These are phyloP conservation scores for Temnothorax rugatulus DNA, from an alignment of 2,888 invertebrate genomes.

Conservation along the genomic window DNA sequence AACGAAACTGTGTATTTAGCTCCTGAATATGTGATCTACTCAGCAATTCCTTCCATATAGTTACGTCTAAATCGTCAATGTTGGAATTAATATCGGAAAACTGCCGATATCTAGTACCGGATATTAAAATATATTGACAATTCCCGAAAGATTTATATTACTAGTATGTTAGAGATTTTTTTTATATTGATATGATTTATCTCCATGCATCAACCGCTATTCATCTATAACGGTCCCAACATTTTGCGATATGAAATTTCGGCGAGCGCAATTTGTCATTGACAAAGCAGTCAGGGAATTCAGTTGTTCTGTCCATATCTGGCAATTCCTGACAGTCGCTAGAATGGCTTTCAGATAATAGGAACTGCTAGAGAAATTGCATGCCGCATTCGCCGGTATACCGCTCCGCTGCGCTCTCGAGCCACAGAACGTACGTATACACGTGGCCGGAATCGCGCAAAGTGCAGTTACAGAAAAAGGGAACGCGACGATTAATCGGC, in stretches of 20 bases:
- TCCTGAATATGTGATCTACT: background rate
- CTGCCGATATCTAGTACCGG: slow-evolving; percentile 18
- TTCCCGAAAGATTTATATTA: slow-evolving; percentile 25
- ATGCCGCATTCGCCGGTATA: slow-evolving; percentile 5
- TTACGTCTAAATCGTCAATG: background rate
- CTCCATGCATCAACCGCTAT: slow-evolving; percentile 35
- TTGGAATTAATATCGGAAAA: slow-evolving; percentile 10
- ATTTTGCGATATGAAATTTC: slow-evolving; percentile 46
- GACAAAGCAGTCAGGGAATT: slow-evolving; percentile 40
- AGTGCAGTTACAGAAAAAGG: slow-evolving; percentile 42
- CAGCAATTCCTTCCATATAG: background rate
- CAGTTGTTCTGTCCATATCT: slow-evolving; percentile 20
- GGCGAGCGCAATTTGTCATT: slow-evolving; percentile 47
- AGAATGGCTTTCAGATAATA: slow-evolving; percentile 48
- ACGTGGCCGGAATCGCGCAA: background rate
- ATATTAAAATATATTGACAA: slow-evolving; percentile 45
- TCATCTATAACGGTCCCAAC: slow-evolving; percentile 35
- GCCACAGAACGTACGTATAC: slow-evolving; percentile 7
- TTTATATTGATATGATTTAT: slow-evolving; percentile 45
- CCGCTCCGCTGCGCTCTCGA: background rate
- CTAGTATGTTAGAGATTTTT: slow-evolving; percentile 22
- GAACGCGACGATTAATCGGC: slow-evolving; percentile 42
- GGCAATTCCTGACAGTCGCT: slow-evolving; percentile 38
- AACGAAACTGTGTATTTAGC: background rate
- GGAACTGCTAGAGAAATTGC: slow-evolving; percentile 29